Evolutionary conservation across 2,113 vertebrate genomes (phyloP).

Genomic region (Chrysochloris asiatica): DNA sequence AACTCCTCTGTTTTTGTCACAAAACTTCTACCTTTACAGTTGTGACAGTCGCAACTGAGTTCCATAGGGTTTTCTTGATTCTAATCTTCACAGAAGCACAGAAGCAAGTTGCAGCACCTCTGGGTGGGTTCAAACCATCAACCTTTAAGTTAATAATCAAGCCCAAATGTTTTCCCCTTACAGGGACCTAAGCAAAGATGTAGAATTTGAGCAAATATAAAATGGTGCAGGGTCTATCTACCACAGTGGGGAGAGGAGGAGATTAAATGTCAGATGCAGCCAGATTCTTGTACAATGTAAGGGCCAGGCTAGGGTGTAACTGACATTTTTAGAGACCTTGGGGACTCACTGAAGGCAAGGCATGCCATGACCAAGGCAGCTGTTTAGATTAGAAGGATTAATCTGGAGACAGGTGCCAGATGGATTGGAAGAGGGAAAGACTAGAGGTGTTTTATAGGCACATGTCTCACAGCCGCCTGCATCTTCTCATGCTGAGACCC

Average conservation of each 20-base stretch:
- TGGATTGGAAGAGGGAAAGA: background rate
- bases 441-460: background rate
- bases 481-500: background rate
- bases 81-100: background rate
- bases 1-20: background rate
- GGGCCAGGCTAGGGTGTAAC: background rate
- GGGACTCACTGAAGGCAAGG: background rate
- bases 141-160: background rate
- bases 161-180: background rate
- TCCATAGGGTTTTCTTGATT: background rate
- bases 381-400: slow-evolving; percentile 60
- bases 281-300: slow-evolving; percentile 43
- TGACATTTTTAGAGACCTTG: slow-evolving; percentile 40
- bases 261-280: slow-evolving; percentile 15
- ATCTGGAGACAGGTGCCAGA: slow-evolving; percentile 51
- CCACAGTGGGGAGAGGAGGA: background rate
- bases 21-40: background rate
- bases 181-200: background rate
- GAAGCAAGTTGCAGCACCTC: background rate
- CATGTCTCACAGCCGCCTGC: background rate
- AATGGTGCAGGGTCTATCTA: background rate
- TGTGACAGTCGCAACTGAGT: background rate
- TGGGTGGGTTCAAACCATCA: background rate
- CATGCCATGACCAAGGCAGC: background rate
- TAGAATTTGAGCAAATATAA: background rate